Evolutionary conservation across 2,797 vertebrate genomes (phyloP).

Genomic region (Acomys russatus): DNA sequence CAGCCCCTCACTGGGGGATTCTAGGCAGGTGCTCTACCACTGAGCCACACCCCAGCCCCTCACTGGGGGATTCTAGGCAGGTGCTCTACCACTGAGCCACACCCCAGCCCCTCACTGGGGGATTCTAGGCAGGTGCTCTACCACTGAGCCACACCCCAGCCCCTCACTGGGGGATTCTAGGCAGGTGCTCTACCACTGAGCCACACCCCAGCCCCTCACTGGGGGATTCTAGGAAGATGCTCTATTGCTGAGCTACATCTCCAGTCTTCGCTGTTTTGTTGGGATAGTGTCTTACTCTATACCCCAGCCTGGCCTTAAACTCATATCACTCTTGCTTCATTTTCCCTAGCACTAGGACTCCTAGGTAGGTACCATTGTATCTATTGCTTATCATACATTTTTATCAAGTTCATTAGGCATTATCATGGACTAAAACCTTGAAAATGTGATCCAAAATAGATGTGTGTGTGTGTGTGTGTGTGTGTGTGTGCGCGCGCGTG

Average conservation of each 20-base stretch:
- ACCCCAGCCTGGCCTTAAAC: neutral
- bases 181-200: neutral
- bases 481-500: too few species aligned
- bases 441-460: neutral
- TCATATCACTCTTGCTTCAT: neutral
- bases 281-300: neutral
- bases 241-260: neutral
- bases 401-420: neutral
- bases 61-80: neutral
- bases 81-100: neutral
- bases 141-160: neutral
- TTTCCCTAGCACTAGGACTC: neutral
- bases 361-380: neutral
- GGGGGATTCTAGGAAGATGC: neutral
- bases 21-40: neutral
- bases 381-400: neutral
- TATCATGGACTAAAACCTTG: neutral
- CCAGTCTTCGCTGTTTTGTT: neutral
- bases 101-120: neutral
- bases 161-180: neutral
- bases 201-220: neutral
- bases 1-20: neutral
- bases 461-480: too few species aligned
- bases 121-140: neutral
- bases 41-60: neutral